phyloP scores from a whole-genome alignment of 1,140 invertebrate genomes.

The Bombus breviceps region DNA sequence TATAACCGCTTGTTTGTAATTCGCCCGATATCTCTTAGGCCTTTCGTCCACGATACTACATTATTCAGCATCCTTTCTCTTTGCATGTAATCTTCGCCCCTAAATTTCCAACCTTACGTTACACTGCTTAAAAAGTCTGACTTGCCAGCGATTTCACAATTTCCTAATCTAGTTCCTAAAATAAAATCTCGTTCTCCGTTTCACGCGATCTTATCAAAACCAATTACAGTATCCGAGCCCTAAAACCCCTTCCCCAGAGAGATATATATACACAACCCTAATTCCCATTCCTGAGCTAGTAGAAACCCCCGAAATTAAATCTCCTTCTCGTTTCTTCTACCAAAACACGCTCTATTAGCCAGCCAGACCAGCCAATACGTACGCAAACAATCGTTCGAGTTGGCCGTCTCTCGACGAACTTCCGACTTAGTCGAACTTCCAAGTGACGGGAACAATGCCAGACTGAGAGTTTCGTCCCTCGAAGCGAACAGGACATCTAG shows the following conservation, averaged over 20 bases:
- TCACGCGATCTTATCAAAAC: no score
- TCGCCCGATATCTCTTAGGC: no score
- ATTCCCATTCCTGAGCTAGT: neutral
- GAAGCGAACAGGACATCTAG: neutral
- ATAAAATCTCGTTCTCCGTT: neutral
- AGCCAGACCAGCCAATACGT: constrained; percentile 6
- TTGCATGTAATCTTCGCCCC: neutral
- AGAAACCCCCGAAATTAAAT: neutral
- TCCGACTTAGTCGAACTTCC: constrained; percentile 4
- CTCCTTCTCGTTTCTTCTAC: neutral
- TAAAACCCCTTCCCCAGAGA: no score
- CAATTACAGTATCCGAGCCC: no score
- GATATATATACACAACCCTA: neutral
- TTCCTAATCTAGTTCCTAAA: neutral
- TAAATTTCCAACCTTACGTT: neutral
- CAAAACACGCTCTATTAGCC: constrained; percentile 11
- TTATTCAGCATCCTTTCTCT: neutral
- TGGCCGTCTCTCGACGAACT: neutral
- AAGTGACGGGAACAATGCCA: constrained; percentile 49
- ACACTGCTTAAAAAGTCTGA: neutral
- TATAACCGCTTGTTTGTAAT: no score
- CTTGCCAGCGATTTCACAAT: neutral
- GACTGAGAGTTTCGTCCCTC: neutral
- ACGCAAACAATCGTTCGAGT: constrained; percentile 36
- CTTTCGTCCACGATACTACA: no score